Percentiles rank a stretch among this genome's conserved stretches.
Evolutionary conservation across 2,113 vertebrate genomes (phyloP).

Genomic region (Cyanistes caeruleus): DNA sequence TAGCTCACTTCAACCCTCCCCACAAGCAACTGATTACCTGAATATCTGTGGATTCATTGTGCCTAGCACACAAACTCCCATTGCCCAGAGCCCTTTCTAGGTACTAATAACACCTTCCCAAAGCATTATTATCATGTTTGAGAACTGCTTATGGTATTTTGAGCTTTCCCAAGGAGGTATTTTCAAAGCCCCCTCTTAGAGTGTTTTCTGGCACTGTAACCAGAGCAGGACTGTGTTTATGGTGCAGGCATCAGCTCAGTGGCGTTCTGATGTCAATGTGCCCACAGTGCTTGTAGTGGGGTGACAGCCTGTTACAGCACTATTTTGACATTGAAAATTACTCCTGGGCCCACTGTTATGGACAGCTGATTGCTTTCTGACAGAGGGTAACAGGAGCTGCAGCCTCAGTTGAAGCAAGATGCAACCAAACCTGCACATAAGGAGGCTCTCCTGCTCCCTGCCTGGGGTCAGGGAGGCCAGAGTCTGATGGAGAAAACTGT

Average conservation of each 20-base stretch:
- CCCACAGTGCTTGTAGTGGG: background rate
- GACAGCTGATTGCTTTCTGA: background rate
- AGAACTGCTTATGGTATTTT: background rate
- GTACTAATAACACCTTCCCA: background rate
- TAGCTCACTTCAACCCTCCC: background rate
- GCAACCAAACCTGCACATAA: background rate
- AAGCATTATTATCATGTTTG: background rate
- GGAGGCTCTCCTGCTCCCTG: background rate
- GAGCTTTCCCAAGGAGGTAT: background rate
- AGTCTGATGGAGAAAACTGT: background rate
- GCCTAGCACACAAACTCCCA: background rate
- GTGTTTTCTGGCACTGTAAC: background rate
- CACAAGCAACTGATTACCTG: background rate
- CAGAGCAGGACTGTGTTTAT: background rate
- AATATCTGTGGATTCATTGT: background rate
- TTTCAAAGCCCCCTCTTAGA: background rate
- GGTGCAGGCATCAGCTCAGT: background rate
- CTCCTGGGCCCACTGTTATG: background rate
- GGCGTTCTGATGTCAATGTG: background rate
- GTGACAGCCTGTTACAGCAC: background rate
- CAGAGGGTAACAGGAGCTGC: fast-evolving
- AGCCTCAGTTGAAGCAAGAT: background rate
- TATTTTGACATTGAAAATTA: background rate
- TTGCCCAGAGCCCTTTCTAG: background rate
- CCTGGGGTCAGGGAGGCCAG: background rate